These are phyloP conservation scores for Macrotis lagotis DNA, from an alignment of 2,113 vertebrate species.

Conservation along the genomic window DNA sequence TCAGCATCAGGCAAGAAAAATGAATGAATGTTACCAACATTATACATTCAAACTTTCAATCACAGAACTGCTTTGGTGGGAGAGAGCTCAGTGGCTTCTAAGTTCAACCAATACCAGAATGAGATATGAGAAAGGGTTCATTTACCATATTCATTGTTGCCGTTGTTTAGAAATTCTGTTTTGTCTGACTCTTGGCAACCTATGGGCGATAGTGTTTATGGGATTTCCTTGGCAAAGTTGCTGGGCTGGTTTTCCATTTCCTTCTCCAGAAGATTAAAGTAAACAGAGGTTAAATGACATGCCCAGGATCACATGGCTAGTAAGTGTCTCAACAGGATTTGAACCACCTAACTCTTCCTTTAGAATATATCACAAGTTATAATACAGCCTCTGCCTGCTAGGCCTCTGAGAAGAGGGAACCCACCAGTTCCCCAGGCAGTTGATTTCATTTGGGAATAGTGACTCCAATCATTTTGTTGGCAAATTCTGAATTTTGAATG, in stretches of 20 bases:
- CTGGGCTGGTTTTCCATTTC: no score
- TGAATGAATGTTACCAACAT: not conserved
- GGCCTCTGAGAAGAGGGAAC: not conserved
- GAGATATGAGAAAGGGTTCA: no score
- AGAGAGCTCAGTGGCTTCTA: not conserved
- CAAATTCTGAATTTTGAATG: not conserved
- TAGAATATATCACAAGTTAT: not conserved
- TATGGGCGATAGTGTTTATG: not conserved
- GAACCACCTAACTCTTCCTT: no score
- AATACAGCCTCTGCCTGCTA: not conserved
- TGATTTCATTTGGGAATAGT: not conserved
- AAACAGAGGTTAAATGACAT: no score
- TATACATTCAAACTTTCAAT: not conserved
- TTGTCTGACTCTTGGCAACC: not conserved
- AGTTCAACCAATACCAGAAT: not conserved
- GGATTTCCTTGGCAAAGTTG: no score
- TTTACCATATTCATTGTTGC: not conserved
- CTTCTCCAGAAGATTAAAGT: no score
- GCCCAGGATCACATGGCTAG: no score
- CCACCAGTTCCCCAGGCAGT: not conserved
- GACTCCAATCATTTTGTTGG: not conserved
- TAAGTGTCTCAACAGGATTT: no score
- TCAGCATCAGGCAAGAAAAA: not conserved
- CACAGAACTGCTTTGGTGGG: not conserved
- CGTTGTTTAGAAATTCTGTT: not conserved